Percentiles rank a stretch among this genome's conserved stretches.
phyloP scores from a whole-genome alignment of 2,113 vertebrate genomes.

The Athene cunicularia region DNA sequence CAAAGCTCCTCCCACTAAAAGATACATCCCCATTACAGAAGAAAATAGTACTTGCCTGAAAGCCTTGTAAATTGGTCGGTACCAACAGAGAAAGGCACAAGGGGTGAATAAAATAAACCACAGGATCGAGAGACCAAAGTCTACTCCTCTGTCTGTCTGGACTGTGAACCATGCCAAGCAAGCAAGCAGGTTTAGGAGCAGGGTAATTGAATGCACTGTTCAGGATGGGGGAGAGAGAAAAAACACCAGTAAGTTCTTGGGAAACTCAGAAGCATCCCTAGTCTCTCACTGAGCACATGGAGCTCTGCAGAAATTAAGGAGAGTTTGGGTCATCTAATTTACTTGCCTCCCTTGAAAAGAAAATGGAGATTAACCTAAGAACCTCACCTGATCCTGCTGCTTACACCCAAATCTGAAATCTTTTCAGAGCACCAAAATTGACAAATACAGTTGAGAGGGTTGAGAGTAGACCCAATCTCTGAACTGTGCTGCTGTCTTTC shows the following conservation, averaged over 20 bases:
- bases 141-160: slow-evolving; percentile 63
- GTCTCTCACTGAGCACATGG: neutral
- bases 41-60: slow-evolving; percentile 82
- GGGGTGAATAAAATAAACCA: slow-evolving; percentile 97
- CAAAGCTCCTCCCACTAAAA: neutral
- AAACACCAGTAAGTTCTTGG: neutral
- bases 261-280: neutral
- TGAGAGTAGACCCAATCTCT: neutral
- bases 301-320: neutral
- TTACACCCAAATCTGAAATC: neutral
- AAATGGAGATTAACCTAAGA: neutral
- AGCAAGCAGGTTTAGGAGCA: slow-evolving; percentile 92
- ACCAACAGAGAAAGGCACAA: slow-evolving; percentile 95
- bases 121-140: slow-evolving; percentile 94
- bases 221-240: neutral
- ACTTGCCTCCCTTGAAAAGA: neutral
- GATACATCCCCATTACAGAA: rapidly evolving
- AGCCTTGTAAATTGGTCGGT: slow-evolving; percentile 95
- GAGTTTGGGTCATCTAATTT: neutral
- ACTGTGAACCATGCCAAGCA: slow-evolving; percentile 90
- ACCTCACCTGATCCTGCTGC: neutral
- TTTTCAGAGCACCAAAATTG: neutral
- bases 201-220: slow-evolving; percentile 90
- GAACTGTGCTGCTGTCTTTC: rapidly evolving
- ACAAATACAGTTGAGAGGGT: neutral